These are phyloP conservation scores for human DNA, from an alignment of 2,113 vertebrate genomes.

Conservation along the genomic window GRCh38 chr5:150981501-150982000, in stretches of 20 bases:
- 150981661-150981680: too few species aligned
- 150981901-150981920: neutral
- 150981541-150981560: too few species aligned
- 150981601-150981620: too few species aligned
- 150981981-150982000: neutral
- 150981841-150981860: neutral
- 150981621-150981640: too few species aligned
- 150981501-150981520: too few species aligned
- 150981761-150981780: neutral
- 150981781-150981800: neutral
- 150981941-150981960: neutral
- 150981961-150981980: neutral
- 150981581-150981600: too few species aligned
- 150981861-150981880: neutral
- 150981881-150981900: neutral
- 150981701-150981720: neutral
- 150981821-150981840: neutral
- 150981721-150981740: neutral
- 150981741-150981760: neutral
- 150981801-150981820: neutral
- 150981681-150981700: neutral
- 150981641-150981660: too few species aligned
- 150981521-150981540: too few species aligned
- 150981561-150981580: too few species aligned
- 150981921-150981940: neutral